These are phyloP conservation scores for Acleris emargana DNA, from an alignment of 2,888 invertebrate species.

Conservation along the genomic window DNA sequence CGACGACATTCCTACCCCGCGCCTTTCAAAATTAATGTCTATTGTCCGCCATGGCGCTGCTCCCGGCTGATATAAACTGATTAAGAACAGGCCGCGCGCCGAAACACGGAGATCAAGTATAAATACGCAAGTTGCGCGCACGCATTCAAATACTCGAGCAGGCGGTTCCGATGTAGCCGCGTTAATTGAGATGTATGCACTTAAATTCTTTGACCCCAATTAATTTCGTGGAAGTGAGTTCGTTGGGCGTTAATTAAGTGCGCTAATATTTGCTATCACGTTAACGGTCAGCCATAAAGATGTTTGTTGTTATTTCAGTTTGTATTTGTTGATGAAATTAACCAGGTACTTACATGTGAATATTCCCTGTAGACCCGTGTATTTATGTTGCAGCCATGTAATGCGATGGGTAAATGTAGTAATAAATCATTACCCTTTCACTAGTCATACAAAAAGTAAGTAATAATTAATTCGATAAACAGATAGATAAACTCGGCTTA, in stretches of 20 bases:
- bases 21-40: slow-evolving; percentile 78
- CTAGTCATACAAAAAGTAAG: background rate
- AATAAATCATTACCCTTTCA: slow-evolving; percentile 1
- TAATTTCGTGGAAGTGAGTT: slow-evolving; percentile 78
- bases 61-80: slow-evolving; percentile 38
- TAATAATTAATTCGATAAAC: slow-evolving; percentile 19
- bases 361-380: background rate
- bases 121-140: slow-evolving; percentile 36
- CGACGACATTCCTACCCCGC: slow-evolving; percentile 77
- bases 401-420: too few relatives aligned
- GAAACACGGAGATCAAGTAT: slow-evolving; percentile 16
- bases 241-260: slow-evolving; percentile 74
- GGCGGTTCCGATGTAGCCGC: slow-evolving; percentile 54
- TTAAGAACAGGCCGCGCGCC: slow-evolving; percentile 49
- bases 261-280: slow-evolving; percentile 70
- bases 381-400: too few relatives aligned
- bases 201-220: slow-evolving; percentile 80
- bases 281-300: slow-evolving; percentile 53
- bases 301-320: slow-evolving; percentile 50
- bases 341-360: background rate
- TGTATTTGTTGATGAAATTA: slow-evolving; percentile 40
- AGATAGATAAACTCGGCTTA: background rate
- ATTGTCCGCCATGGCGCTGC: slow-evolving; percentile 59
- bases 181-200: slow-evolving; percentile 80
- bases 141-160: slow-evolving; percentile 47